Evolutionary conservation across 2,888 invertebrate species (phyloP), one percentile per base, ranked within the genome.

Genomic region (Dicyrtomina minuta): DNA sequence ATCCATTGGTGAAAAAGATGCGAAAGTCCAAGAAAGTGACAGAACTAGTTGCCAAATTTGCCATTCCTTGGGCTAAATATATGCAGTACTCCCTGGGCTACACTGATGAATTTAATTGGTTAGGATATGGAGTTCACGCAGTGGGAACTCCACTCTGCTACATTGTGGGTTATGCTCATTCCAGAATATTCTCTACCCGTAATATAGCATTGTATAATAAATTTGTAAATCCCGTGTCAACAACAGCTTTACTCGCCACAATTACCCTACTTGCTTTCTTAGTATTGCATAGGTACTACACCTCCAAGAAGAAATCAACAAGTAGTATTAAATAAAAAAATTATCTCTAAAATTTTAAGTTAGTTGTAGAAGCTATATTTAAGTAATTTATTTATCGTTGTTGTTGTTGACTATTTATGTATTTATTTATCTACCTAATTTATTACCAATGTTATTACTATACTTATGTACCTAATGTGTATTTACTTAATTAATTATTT

Each of bases 61-160:
- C 79, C 1, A 46, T 71, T 0, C 79, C 79, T 2, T 79, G 79
- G 78, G 74, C 78, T 2, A 69, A 74, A 6, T 77, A 79, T 44
- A 79, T 79, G 78, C 77, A 78, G 51, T 79, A 75, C 46, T 59
- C 72, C 2, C 71, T 78, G 70, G 79, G 79, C 4, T 70, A 75
- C n/a, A 62, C 71, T 0, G 68, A 68, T 3, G 66, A 73, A 6
- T 72, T 76, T 13, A 76, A 73, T 51, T 62, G 70, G 26, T 15
- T 73, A 13, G 79, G 79, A 24, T 68, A 66, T 53, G 12, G 69
- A 1, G 60, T 75, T 44, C 75, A 76, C 58, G 53, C 62, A 1
- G 26, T 75, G 5, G 78, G 78, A n/a, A 72, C 68, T 59, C 74
- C 74, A 3, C 8, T 76, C 3, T 77, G 77, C 65, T 71, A 66